Conservation (phyloP, 2,113 vertebrate species). For the Calidris pugnax region DNA sequence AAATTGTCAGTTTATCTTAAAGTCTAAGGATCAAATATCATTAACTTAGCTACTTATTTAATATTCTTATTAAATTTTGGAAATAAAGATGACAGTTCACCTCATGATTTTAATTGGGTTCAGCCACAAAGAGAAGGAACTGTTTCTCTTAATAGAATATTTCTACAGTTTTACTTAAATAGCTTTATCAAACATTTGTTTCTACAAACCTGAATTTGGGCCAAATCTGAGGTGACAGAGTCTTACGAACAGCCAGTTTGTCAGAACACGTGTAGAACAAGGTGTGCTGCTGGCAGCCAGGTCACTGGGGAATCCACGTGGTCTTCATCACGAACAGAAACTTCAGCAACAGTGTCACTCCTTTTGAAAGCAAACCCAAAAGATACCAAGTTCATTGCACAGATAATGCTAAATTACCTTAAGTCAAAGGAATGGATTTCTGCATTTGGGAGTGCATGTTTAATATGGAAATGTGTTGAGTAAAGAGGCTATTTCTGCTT, state of each 20-base stretch:
- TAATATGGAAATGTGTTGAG: neutral
- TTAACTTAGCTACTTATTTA: neutral
- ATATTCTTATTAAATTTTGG: neutral
- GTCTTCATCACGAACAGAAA: neutral
- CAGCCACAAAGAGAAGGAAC: neutral
- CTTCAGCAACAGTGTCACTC: neutral
- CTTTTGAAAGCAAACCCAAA: constrained; percentile 4
- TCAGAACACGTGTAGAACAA: neutral
- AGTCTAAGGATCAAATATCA: neutral
- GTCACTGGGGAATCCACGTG: neutral
- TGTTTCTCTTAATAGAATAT: neutral
- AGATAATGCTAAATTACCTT: neutral
- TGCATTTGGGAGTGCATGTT: neutral
- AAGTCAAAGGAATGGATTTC: neutral
- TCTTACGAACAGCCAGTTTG: neutral
- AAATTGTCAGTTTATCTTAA: neutral
- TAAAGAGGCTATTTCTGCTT: neutral
- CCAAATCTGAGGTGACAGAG: neutral
- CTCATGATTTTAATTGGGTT: neutral
- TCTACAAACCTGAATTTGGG: neutral
- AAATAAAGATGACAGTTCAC: neutral
- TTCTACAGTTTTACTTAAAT: neutral
- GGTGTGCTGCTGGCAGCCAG: neutral
- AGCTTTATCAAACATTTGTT: neutral
- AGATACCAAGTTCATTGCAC: neutral